Percentiles rank a stretch among this genome's conserved stretches.
phyloP scores from a whole-genome alignment of 2,113 vertebrate genomes.

The Meleagris gallopavo region DNA sequence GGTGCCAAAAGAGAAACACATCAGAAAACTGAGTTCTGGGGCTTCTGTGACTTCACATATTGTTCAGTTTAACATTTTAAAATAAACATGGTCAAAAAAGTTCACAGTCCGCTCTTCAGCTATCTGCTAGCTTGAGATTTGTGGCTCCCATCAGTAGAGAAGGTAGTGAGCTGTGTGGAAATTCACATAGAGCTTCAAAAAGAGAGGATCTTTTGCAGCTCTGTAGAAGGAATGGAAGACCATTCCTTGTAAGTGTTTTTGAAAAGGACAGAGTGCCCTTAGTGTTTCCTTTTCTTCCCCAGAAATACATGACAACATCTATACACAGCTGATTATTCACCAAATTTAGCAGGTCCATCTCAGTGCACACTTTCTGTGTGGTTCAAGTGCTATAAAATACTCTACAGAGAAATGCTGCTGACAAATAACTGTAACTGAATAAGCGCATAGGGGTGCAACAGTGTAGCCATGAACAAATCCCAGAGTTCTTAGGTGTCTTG shows the following conservation, averaged over 20 bases:
- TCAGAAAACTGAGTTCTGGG: background rate
- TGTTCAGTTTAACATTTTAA: constrained; percentile 4
- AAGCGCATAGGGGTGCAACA: background rate
- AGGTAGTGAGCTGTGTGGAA: background rate
- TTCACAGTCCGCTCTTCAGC: constrained; percentile 19
- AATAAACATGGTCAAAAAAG: background rate
- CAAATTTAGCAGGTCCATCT: constrained; percentile 4
- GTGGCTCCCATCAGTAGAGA: background rate
- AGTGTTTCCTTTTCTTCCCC: background rate
- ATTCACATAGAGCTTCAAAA: constrained; percentile 21
- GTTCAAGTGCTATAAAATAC: constrained; percentile 25
- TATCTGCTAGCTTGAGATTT: constrained; percentile 31
- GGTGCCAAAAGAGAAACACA: background rate
- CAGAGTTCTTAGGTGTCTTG: background rate
- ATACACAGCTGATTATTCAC: constrained; percentile 13
- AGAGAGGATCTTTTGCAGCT: background rate
- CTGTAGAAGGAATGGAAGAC: background rate
- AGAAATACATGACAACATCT: constrained; percentile 10
- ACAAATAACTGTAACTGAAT: background rate
- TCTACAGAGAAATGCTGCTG: background rate
- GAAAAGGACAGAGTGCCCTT: constrained; percentile 3
- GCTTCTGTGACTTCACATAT: background rate
- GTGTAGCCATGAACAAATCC: background rate
- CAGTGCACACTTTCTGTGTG: background rate
- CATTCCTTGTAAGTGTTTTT: background rate